Percentiles rank a stretch among this genome's conserved stretches.
Evolutionary conservation across 2,797 vertebrate genomes (phyloP).

Genomic region (Menidia menidia): DNA sequence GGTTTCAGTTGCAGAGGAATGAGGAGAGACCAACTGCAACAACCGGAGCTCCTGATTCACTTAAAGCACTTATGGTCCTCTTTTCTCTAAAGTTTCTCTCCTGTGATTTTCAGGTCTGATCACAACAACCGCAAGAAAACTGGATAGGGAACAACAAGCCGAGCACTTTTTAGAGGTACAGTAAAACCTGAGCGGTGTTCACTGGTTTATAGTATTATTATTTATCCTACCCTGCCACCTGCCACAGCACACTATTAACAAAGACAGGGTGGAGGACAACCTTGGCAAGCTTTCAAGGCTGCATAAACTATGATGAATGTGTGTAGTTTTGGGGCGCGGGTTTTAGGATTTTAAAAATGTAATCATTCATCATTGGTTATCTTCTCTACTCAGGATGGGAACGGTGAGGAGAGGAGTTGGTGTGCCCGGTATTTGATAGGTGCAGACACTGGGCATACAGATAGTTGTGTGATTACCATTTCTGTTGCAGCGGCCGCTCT

Average conservation of each 20-base stretch:
- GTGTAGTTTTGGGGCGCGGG: conserved; percentile 64
- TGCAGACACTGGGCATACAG: conserved; percentile 71
- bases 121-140: conserved; percentile 93
- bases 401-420: conserved; percentile 56
- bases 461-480: conserved; percentile 76
- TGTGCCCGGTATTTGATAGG: conserved; percentile 73
- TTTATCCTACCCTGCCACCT: conserved; percentile 71
- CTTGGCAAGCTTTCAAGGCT: conserved; percentile 69
- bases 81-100: conserved; percentile 21
- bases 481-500: conserved; percentile 61
- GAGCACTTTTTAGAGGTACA: conserved; percentile 96
- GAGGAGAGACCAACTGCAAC: not conserved
- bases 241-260: conserved; percentile 67
- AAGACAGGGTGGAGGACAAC: conserved; percentile 66
- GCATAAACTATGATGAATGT: conserved; percentile 78
- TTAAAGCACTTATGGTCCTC: not conserved
- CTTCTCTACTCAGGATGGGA: conserved; percentile 70
- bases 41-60: not conserved
- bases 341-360: conserved; percentile 74
- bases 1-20: not conserved
- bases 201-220: conserved; percentile 56
- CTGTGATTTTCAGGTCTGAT: conserved; percentile 89
- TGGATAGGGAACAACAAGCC: conserved; percentile 94
- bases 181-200: conserved; percentile 40
- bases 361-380: conserved; percentile 82